Conservation (phyloP, 2,113 vertebrate genomes). For the Mesocricetus auratus region DNA sequence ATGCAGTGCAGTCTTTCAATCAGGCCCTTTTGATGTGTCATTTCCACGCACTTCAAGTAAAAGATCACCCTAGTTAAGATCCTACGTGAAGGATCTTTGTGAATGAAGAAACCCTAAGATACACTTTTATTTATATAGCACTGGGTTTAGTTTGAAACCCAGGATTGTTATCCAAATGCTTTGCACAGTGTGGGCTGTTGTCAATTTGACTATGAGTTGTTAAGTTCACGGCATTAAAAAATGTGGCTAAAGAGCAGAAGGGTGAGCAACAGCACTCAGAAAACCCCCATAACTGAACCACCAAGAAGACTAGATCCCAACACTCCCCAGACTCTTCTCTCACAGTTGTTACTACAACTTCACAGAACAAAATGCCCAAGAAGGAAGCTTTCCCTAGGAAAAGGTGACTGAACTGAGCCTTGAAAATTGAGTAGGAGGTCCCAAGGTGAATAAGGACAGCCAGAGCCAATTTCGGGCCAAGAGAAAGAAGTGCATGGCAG, state of each 20-base stretch:
- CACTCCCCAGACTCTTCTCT: constrained; percentile 37
- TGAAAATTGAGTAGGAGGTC: background rate
- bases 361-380: background rate
- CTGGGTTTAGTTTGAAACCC: constrained; percentile 33
- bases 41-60: constrained; percentile 27
- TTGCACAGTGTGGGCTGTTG: background rate
- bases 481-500: background rate
- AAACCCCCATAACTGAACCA: background rate
- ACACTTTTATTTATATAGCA: background rate
- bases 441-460: background rate
- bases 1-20: constrained; percentile 56
- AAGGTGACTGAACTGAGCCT: background rate
- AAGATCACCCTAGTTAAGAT: constrained; percentile 52
- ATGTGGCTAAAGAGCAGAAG: background rate
- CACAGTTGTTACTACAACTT: background rate
- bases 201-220: background rate
- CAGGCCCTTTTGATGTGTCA: constrained; percentile 36
- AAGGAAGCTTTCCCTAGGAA: constrained; percentile 4
- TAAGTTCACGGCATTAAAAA: background rate
- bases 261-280: background rate
- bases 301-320: constrained; percentile 17
- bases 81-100: constrained; percentile 26
- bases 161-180: background rate
- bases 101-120: constrained; percentile 17
- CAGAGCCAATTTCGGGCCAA: constrained; percentile 35